phyloP scores from a whole-genome alignment of 2,888 invertebrate species.

The Leptinotarsa juncta region DNA sequence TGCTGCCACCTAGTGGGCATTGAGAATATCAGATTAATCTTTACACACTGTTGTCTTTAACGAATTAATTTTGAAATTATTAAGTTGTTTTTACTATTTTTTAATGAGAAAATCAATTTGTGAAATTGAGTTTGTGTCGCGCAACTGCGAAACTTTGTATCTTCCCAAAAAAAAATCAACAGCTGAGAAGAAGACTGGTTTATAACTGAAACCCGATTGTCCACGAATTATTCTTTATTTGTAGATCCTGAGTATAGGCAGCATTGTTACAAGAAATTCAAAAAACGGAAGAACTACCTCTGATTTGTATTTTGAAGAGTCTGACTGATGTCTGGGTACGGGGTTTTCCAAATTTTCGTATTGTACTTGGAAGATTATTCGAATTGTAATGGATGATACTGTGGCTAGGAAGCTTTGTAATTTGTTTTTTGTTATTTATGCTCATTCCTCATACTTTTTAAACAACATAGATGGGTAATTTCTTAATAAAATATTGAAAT shows the following conservation, averaged over 20 bases:
- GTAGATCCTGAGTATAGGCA: constrained; percentile 40
- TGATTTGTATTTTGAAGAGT: constrained; percentile 33
- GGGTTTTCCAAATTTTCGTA: constrained; percentile 38
- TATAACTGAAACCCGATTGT: not conserved
- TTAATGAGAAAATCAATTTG: too few relatives aligned
- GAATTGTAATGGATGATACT: constrained; percentile 25
- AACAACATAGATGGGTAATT: constrained; percentile 36
- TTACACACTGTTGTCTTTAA: constrained; percentile 16
- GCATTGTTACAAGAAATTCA: constrained; percentile 40
- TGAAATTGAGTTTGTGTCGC: too few relatives aligned
- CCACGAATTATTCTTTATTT: constrained; percentile 26
- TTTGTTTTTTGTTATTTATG: constrained; percentile 19
- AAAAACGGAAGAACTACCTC: constrained; percentile 45
- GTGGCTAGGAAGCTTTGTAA: not conserved
- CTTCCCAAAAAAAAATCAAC: not conserved
- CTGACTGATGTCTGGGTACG: constrained; percentile 21
- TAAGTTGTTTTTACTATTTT: too few relatives aligned
- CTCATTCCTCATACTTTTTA: constrained; percentile 15
- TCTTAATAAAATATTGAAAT: constrained; percentile 37
- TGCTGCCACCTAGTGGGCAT: too few relatives aligned
- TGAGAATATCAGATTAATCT: constrained; percentile 26
- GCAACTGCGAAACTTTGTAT: too few relatives aligned
- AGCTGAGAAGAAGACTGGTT: not conserved
- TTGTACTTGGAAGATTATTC: constrained; percentile 27
- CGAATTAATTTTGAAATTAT: not conserved